These are phyloP conservation scores for Cheilosia urbana DNA, from an alignment of 2,888 invertebrate species.

Conservation along the genomic window DNA sequence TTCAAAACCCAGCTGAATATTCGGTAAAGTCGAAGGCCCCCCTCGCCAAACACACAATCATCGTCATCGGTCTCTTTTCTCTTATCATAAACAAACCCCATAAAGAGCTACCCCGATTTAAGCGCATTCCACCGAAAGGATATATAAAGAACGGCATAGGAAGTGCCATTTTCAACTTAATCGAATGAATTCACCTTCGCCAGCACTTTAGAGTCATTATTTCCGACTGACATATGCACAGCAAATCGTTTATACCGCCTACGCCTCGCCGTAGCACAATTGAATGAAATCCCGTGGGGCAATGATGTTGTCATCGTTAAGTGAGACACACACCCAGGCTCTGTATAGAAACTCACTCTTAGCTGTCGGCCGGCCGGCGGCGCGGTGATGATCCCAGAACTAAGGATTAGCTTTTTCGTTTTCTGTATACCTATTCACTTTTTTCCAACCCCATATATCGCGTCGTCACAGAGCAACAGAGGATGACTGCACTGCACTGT, in stretches of 20 bases:
- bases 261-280: constrained; percentile 51
- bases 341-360: constrained; percentile 3
- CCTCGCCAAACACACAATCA: no score
- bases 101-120: background rate
- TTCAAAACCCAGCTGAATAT: no score
- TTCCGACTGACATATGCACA: constrained; percentile 57
- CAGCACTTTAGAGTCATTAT: constrained; percentile 55
- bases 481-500: background rate
- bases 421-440: no score
- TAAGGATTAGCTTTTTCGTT: background rate
- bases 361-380: background rate
- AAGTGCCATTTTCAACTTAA: constrained; percentile 47
- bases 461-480: constrained; percentile 11
- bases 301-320: constrained; percentile 56
- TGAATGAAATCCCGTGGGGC: constrained; percentile 52
- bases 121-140: constrained; percentile 8
- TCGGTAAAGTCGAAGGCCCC: no score
- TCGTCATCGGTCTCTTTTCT: no score
- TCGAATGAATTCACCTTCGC: constrained; percentile 52
- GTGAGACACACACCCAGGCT: background rate
- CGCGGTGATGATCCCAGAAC: constrained; percentile 14
- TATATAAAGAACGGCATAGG: background rate
- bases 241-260: constrained; percentile 30
- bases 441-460: background rate
- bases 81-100: background rate